phyloP scores from a whole-genome alignment of 2,797 vertebrate species.

The Columba guinea region DNA sequence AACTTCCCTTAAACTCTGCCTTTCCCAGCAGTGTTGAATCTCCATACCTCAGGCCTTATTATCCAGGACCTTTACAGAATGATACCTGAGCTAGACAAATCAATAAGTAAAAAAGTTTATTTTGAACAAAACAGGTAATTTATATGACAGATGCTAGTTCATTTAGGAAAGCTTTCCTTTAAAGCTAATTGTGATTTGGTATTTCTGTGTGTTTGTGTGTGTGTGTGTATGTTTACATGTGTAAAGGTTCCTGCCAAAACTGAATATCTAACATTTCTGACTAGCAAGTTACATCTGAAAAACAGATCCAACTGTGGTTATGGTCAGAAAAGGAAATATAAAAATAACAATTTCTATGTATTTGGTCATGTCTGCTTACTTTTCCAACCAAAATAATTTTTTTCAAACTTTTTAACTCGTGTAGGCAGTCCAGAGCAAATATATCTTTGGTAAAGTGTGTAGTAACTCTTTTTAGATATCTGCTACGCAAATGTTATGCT shows the following conservation, averaged over 20 bases:
- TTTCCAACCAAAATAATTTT: slow-evolving; percentile 65
- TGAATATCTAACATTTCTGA: slow-evolving; percentile 34
- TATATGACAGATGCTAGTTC: neutral
- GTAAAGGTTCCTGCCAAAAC: neutral
- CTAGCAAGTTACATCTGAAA: slow-evolving; percentile 39
- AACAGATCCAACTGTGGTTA: slow-evolving; percentile 23
- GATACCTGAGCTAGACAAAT: neutral
- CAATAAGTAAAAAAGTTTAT: neutral
- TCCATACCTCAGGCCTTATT: neutral
- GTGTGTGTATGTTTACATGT: neutral
- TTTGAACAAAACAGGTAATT: neutral
- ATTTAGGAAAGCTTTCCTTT: neutral
- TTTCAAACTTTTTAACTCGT: neutral
- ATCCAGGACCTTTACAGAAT: neutral
- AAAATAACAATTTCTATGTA: slow-evolving; percentile 36
- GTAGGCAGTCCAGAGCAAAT: slow-evolving; percentile 7
- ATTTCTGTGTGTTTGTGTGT: neutral
- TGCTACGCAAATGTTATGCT: neutral
- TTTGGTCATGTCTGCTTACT: slow-evolving; percentile 64
- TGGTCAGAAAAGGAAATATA: slow-evolving; percentile 37
- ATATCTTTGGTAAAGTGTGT: neutral
- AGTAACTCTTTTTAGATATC: neutral
- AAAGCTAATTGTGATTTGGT: neutral
- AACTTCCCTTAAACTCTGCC: neutral
- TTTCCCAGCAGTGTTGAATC: neutral